A percentile compares a stretch with the other conserved stretches of the same genome.
Evolutionary conservation across 35 echinoderm and acorn worm species (phyloP).

Genomic region (Ophioderma brevispina): DNA sequence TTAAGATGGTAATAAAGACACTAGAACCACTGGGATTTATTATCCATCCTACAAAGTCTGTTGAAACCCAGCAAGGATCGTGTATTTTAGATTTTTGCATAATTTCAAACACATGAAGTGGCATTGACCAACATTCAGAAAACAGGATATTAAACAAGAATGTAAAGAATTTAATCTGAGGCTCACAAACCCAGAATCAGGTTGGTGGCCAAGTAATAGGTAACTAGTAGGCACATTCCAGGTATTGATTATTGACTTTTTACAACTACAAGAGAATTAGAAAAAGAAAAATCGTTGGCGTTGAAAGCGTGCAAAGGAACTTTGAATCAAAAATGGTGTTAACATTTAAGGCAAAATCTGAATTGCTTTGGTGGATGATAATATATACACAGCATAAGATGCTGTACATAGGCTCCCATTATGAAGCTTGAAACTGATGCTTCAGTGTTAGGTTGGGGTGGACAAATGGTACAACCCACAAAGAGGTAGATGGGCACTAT

Average conservation of each 20-base stretch:
- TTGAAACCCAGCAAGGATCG: constrained; percentile 14
- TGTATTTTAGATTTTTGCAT: constrained; percentile 66
- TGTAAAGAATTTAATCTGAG: constrained; percentile 22
- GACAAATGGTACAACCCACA: no score
- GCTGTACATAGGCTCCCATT: no score
- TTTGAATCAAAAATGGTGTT: constrained; percentile 58
- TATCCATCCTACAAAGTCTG: constrained; percentile 71
- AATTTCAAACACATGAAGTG: constrained; percentile 47
- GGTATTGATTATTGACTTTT: constrained; percentile 65
- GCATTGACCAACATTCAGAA: constrained; percentile 35
- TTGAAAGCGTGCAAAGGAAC: constrained; percentile 52
- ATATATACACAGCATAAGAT: no score
- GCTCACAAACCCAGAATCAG: constrained; percentile 27
- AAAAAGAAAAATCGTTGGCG: constrained; percentile 61
- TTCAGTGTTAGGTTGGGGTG: no score
- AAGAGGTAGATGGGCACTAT: no score
- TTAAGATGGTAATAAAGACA: neutral
- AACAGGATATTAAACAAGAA: constrained; percentile 35
- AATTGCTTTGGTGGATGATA: constrained; percentile 71
- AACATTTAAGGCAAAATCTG: constrained; percentile 35
- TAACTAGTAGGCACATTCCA: constrained; percentile 58
- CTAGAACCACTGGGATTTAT: constrained; percentile 54
- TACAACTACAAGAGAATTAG: constrained; percentile 59
- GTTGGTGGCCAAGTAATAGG: constrained; percentile 65
- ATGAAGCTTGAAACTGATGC: no score